Conservation (phyloP, 1,140 invertebrate genomes). For the Lucilia cuprina region DNA sequence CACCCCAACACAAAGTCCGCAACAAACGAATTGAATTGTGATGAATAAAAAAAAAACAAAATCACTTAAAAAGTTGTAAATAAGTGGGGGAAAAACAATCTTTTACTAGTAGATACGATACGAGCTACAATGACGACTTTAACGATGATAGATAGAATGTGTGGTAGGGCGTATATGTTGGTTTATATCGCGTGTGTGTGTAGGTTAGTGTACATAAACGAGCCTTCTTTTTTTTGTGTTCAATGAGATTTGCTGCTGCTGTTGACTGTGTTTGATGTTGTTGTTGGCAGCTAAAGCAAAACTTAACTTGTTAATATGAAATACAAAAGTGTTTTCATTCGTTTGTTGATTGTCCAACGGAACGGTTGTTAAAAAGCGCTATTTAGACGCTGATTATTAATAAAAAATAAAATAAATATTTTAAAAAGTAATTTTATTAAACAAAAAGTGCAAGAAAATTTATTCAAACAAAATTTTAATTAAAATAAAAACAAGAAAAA, state of each 20-base stretch:
- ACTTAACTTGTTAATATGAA: slow-evolving; percentile 33
- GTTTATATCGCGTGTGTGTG: not conserved
- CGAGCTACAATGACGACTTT: no score
- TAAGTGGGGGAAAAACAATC: not conserved
- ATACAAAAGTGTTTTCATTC: slow-evolving; percentile 51
- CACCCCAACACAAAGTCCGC: slow-evolving; percentile 27
- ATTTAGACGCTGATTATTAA: not conserved
- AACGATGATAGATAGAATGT: no score
- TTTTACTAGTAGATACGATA: not conserved
- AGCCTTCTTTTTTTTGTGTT: slow-evolving; percentile 21
- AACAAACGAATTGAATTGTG: no score
- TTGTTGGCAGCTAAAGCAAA: slow-evolving; percentile 23
- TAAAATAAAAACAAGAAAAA: not conserved
- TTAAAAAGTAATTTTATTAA: slow-evolving; percentile 27
- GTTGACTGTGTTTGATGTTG: not conserved
- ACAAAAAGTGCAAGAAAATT: slow-evolving; percentile 42
- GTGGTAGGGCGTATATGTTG: no score
- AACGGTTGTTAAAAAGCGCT: slow-evolving; percentile 49
- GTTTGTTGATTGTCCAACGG: slow-evolving; percentile 60
- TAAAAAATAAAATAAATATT: slow-evolving; percentile 39
- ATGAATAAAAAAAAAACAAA: not conserved
- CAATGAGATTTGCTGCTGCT: slow-evolving; percentile 9
- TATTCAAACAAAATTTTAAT: not conserved
- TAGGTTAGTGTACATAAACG: not conserved
- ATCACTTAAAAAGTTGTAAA: not conserved